phyloP scores from a whole-genome alignment of 2,888 invertebrate species.

The Polydesmus complanatus region DNA sequence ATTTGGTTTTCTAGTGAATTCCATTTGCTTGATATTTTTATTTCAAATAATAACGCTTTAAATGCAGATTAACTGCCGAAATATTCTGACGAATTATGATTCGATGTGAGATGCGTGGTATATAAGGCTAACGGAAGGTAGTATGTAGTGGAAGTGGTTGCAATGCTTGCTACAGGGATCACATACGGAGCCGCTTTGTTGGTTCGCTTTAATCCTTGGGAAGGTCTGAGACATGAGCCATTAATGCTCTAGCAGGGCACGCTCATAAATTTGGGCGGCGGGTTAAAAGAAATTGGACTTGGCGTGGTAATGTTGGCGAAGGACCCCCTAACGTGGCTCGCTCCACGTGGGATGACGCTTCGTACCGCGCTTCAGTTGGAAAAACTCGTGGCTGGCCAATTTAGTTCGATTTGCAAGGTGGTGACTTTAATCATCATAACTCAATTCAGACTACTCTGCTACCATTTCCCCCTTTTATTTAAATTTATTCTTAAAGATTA shows the following conservation, averaged over 20 bases:
- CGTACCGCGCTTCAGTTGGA: conserved; percentile 15
- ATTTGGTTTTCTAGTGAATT: too few species aligned
- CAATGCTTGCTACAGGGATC: conserved; percentile 20
- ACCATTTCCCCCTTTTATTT: conserved; percentile 16
- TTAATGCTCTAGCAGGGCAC: conserved; percentile 18
- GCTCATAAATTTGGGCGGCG: conserved; percentile 12
- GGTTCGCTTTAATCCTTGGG: conserved; percentile 16
- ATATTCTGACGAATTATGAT: too few species aligned
- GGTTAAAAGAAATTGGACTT: conserved; percentile 18
- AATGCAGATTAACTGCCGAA: too few species aligned
- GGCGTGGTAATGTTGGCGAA: conserved; percentile 14
- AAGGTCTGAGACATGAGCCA: conserved; percentile 20
- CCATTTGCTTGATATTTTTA: too few species aligned
- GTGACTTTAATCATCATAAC: conserved; percentile 14
- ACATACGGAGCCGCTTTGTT: conserved; percentile 16
- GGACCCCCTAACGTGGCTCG: too few species aligned
- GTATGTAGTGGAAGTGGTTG: conserved; percentile 17
- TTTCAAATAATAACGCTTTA: too few species aligned
- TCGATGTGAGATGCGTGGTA: too few species aligned
- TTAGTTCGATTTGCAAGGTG: conserved; percentile 20
- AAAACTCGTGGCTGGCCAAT: conserved; percentile 15
- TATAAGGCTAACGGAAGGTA: too few species aligned
- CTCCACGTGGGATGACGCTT: conserved; percentile 9
- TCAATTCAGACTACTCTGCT: conserved; percentile 20
- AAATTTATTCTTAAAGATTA: too few species aligned